Evolutionary conservation across 2,888 invertebrate genomes (phyloP).

Genomic region (Smittia sp.): DNA sequence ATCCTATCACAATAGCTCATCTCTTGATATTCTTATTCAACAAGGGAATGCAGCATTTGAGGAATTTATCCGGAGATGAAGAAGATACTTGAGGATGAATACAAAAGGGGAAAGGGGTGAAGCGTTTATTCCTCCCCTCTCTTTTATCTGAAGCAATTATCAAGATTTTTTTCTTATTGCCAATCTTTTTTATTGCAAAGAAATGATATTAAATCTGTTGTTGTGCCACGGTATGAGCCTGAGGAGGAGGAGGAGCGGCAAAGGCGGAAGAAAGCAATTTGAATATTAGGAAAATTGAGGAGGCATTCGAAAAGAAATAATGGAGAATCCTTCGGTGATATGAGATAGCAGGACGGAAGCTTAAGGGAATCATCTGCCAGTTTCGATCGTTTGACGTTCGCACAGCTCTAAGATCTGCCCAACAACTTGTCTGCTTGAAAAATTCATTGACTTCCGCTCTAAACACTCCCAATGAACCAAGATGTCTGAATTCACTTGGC

Average conservation of each 20-base stretch:
- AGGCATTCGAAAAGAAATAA: background rate
- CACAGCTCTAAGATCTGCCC: too few relatives aligned
- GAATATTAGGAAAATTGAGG: background rate
- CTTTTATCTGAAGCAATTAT: constrained; percentile 20
- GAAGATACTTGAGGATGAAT: background rate
- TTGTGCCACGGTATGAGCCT: background rate
- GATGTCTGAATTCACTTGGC: too few relatives aligned
- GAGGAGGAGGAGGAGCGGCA: background rate
- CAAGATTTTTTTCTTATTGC: background rate
- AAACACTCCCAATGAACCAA: too few relatives aligned
- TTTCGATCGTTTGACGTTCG: background rate
- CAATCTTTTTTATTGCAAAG: background rate
- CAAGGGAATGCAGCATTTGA: background rate
- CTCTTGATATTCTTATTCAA: background rate
- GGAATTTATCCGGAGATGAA: background rate
- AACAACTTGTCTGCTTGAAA: too few relatives aligned
- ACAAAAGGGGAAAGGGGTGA: background rate
- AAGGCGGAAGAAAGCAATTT: background rate
- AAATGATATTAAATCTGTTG: constrained; percentile 19
- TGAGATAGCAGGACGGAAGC: background rate
- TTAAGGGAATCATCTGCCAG: background rate
- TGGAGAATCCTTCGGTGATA: background rate
- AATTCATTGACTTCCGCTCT: too few relatives aligned
- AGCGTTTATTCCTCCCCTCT: background rate
- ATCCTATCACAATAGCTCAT: background rate